Percentiles rank a stretch among this genome's conserved stretches.
Conservation (phyloP, 1,140 invertebrate genomes). For the Drosophila grimshawi region DNA sequence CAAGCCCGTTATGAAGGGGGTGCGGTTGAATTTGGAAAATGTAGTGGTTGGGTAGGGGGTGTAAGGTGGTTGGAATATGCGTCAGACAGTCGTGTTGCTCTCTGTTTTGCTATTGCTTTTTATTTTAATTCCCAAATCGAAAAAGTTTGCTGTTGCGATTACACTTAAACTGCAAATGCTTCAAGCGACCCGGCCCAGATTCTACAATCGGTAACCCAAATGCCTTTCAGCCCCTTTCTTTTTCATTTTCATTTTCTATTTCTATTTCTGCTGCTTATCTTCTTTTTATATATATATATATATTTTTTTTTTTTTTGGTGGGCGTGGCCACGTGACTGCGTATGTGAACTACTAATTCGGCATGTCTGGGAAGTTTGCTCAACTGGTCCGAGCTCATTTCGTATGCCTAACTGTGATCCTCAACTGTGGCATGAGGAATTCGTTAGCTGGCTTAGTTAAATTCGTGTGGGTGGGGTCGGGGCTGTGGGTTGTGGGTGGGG, state of each 20-base stretch:
- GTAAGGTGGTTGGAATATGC: slow-evolving; percentile 16
- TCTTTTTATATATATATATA: too few relatives aligned
- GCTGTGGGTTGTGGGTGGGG: not conserved
- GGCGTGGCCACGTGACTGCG: slow-evolving; percentile 33
- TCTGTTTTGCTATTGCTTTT: slow-evolving; percentile 33
- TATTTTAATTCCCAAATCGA: slow-evolving; percentile 82
- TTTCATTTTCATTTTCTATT: too few relatives aligned
- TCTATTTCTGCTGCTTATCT: not conserved
- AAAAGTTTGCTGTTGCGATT: slow-evolving; percentile 74
- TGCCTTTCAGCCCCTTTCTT: not conserved
- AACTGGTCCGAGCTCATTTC: slow-evolving; percentile 42
- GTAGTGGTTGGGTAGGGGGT: not conserved
- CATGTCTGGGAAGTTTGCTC: slow-evolving; percentile 71
- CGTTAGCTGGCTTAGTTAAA: not conserved
- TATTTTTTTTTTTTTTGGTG: too few relatives aligned
- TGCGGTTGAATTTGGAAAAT: not conserved
- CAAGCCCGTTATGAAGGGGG: not conserved
- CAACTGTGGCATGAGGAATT: slow-evolving; percentile 4
- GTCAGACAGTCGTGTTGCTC: slow-evolving; percentile 35
- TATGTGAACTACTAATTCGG: slow-evolving; percentile 77
- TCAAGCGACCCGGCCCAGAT: slow-evolving; percentile 36
- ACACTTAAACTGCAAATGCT: slow-evolving; percentile 73
- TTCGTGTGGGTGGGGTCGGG: not conserved
- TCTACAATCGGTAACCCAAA: not conserved
- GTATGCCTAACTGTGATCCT: slow-evolving; percentile 48